Conservation (phyloP, 2,113 vertebrate species). For the Embiotoca jacksoni region DNA sequence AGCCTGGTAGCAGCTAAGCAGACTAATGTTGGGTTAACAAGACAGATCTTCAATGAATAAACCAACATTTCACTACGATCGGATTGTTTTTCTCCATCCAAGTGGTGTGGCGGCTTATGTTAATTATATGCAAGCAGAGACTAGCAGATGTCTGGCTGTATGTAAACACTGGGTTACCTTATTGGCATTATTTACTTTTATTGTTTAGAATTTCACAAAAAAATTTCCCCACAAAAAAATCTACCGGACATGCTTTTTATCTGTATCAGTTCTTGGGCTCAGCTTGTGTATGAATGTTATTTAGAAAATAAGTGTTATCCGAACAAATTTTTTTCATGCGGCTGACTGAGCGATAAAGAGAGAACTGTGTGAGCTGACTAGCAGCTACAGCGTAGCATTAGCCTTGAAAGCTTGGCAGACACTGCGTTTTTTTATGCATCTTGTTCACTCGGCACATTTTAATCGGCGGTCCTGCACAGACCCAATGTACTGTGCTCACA, state of each 20-base stretch:
- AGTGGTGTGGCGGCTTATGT: neutral
- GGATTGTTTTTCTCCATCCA: neutral
- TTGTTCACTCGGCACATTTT: too few relatives aligned
- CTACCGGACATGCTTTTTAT: neutral
- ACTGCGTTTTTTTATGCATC: neutral
- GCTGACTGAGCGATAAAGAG: too few relatives aligned
- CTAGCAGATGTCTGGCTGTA: neutral
- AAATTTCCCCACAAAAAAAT: too few relatives aligned
- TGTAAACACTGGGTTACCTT: neutral
- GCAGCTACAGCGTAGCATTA: neutral
- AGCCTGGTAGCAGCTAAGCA: neutral
- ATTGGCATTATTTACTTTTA: too few relatives aligned
- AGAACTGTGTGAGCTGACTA: neutral
- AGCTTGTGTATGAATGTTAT: neutral
- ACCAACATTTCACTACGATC: neutral
- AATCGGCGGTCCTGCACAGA: neutral
- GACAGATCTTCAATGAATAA: neutral
- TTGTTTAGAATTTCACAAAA: too few relatives aligned
- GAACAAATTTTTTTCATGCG: too few relatives aligned
- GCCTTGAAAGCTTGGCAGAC: neutral
- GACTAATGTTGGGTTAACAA: neutral
- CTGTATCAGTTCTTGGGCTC: neutral
- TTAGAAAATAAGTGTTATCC: too few relatives aligned
- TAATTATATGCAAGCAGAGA: neutral
- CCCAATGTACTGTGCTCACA: neutral